These are phyloP conservation scores for Phrynosoma blainvillii DNA, from an alignment of 2,113 vertebrate species.

Conservation along the genomic window DNA sequence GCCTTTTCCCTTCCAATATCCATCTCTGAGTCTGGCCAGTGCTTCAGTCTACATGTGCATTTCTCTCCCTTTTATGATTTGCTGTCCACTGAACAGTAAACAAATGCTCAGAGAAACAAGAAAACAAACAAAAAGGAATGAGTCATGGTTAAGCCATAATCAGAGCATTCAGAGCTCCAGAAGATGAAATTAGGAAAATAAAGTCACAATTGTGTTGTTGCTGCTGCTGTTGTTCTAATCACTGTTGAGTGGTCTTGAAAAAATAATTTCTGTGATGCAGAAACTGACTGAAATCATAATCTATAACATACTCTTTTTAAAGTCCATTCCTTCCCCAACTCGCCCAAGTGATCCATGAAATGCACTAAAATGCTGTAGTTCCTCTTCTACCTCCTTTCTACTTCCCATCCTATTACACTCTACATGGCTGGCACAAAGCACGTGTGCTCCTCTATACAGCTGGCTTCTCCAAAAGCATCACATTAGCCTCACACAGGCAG, in stretches of 20 bases:
- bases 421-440: not conserved
- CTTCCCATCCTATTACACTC: not conserved
- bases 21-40: not conserved
- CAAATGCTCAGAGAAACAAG: constrained; percentile 4
- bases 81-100: not conserved
- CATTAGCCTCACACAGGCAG: constrained; percentile 43
- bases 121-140: not conserved
- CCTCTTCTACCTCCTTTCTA: not conserved
- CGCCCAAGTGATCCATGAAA: not conserved
- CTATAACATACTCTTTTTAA: not conserved
- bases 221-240: no score
- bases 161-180: not conserved
- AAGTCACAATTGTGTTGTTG: not conserved
- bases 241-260: no score
- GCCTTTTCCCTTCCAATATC: not conserved
- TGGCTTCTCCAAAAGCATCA: constrained; percentile 35
- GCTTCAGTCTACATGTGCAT: not conserved
- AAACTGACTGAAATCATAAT: not conserved
- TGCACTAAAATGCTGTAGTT: not conserved
- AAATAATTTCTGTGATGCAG: not conserved
- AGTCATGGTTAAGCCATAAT: not conserved
- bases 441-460: not conserved
- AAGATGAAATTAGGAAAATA: not conserved
- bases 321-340: not conserved
- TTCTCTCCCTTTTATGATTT: not conserved